These are phyloP conservation scores for Brachionus paranguensis DNA, from an alignment of 1,140 invertebrate genomes.

Conservation along the genomic window DNA sequence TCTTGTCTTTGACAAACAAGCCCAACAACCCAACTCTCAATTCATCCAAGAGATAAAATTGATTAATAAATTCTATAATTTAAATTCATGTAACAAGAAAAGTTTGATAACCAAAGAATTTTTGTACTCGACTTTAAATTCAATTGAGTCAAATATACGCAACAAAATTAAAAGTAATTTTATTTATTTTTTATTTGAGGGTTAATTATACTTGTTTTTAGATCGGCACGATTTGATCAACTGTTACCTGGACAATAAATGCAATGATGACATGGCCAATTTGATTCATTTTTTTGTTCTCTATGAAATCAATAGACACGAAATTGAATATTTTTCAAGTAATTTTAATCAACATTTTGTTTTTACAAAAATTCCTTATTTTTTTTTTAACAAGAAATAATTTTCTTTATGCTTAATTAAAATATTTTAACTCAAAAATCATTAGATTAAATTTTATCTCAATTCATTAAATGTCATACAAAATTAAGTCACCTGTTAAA, in stretches of 20 bases:
- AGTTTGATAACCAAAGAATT: slow-evolving; percentile 18
- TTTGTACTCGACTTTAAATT: slow-evolving; percentile 4
- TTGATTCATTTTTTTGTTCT: slow-evolving; percentile 6
- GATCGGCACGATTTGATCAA: slow-evolving; percentile 19
- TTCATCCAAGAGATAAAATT: slow-evolving; percentile 35
- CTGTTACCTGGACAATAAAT: not conserved
- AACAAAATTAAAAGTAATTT: slow-evolving; percentile 34
- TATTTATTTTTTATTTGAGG: not conserved
- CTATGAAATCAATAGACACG: not conserved
- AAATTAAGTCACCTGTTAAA: too few species aligned
- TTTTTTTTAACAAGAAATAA: not conserved
- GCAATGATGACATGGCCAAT: not conserved
- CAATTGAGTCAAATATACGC: not conserved
- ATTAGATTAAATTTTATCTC: too few species aligned
- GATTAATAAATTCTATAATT: slow-evolving; percentile 6
- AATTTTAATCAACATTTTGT: not conserved
- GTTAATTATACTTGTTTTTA: not conserved
- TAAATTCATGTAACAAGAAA: not conserved
- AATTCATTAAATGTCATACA: too few species aligned
- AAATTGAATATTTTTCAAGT: slow-evolving; percentile 33
- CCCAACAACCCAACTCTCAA: not conserved
- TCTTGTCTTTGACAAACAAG: slow-evolving; percentile 14
- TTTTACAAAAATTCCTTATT: not conserved
- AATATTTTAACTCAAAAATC: too few species aligned
- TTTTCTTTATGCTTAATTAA: not conserved